These are phyloP conservation scores for Tillus elongatus DNA, from an alignment of 2,888 invertebrate genomes.

Conservation along the genomic window DNA sequence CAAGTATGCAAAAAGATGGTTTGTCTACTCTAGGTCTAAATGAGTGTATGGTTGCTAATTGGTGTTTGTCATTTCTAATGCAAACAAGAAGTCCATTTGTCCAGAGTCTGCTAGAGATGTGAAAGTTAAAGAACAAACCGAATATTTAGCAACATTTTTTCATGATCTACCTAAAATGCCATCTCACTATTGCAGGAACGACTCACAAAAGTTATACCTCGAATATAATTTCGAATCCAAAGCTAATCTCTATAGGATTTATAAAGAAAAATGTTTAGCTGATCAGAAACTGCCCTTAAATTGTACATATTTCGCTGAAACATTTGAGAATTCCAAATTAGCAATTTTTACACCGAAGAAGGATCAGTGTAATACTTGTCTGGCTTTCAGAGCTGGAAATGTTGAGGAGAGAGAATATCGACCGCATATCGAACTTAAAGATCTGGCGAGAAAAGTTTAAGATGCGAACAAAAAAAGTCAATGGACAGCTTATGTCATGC, in stretches of 20 bases:
- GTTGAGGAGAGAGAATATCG: conserved; percentile 9
- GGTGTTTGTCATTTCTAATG: conserved; percentile 2
- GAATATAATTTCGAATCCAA: conserved; percentile 12
- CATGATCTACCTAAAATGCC: not conserved
- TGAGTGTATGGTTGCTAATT: conserved; percentile 1
- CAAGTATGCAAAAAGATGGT: conserved; percentile 1
- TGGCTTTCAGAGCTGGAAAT: conserved; percentile 14
- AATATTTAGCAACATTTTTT: not conserved
- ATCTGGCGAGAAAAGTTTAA: conserved; percentile 8
- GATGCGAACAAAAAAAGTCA: conserved; percentile 7
- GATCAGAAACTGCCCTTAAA: conserved; percentile 11
- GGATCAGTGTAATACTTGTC: conserved; percentile 15
- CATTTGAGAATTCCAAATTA: conserved; percentile 13
- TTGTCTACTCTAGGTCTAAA: not conserved
- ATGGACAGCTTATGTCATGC: conserved; percentile 3
- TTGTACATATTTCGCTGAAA: conserved; percentile 11
- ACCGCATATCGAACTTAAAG: conserved; percentile 7
- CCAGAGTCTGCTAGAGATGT: not conserved
- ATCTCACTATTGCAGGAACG: conserved; percentile 5
- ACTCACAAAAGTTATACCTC: conserved; percentile 7
- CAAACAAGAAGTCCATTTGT: not conserved
- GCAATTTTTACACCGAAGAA: conserved; percentile 15
- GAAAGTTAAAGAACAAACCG: conserved; percentile 2
- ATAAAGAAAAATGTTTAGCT: conserved; percentile 9
- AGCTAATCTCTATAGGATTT: conserved; percentile 12